Base-by-base conservation (phyloP, 2,888 invertebrate species). In the Timema podura region DNA sequence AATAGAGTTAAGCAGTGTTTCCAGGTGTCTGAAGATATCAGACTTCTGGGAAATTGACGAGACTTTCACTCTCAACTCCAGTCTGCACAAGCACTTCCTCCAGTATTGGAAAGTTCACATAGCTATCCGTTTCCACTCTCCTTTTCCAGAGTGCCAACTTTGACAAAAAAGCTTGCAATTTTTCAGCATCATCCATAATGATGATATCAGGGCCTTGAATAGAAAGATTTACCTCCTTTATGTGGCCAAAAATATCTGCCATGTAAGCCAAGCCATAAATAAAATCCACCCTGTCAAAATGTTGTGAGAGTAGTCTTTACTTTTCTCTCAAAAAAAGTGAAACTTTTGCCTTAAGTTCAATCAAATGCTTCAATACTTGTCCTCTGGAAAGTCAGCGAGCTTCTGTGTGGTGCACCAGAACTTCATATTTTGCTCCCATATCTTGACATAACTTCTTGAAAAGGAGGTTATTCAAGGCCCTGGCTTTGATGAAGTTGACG, bases 361-460 rank as follows among this genome's bases (percentile, higher is more conserved):
- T 13, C n/a, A 51, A 51, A 51, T 3, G 11, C 51, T 51, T 51
- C 51, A 51, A 51, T 11, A 51, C 3, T 51, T 51, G 11, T 51
- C 51, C 51, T n/a, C 51, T 51, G 11, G 51, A 51, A 11, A 51
- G n/a, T 3, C 51, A 51, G 1, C 51, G 51, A 51, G 3, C 51
- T 51, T 51, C 51, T 51, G 49, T n/a, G 51, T 49, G 51, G 51
- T 3, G n/a, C 11, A 51, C 1, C 51, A 1, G 51, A 13, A 51
- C 51, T 51, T 51, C 51, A 51, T 51, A n/a, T 51, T 51, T n/a
- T 51, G 51, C 11, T n/a, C 51, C 51, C 51, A 51, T 51, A 2
- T 51, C 51, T 51, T 11, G n/a, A 11, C n/a, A 51, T 13, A n/a
- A 11, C n/a, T 11, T 51, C n/a, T 51, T 51, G 51, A 51, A 51